phyloP scores from a whole-genome alignment of 2,113 vertebrate genomes.

The Hippocampus barbouri region DNA sequence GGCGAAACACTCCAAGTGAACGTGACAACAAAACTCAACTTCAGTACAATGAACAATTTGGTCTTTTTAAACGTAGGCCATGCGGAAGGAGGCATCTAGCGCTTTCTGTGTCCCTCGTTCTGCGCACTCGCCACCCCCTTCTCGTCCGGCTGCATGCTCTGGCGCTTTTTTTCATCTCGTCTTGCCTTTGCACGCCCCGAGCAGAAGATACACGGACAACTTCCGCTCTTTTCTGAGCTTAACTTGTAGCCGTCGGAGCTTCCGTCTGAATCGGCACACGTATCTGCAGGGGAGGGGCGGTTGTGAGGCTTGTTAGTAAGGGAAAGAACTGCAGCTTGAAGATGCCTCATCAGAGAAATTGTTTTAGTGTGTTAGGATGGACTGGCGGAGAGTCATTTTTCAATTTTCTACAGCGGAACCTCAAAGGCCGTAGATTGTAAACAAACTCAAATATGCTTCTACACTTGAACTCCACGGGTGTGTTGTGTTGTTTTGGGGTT shows the following conservation, averaged over 20 bases:
- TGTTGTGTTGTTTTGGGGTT: too few species aligned
- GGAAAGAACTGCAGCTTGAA: constrained; percentile 1
- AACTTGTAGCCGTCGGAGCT: constrained; percentile 41
- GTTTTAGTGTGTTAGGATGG: not conserved
- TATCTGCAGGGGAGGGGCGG: constrained; percentile 27
- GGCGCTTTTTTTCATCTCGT: constrained; percentile 11
- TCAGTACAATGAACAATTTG: constrained; percentile 15
- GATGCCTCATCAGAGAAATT: not conserved
- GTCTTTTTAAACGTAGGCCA: constrained; percentile 1
- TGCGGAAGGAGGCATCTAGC: not conserved
- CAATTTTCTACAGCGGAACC: not conserved
- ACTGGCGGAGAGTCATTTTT: not conserved
- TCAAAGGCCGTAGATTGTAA: not conserved
- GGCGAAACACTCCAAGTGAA: not conserved
- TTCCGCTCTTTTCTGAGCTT: constrained; percentile 12
- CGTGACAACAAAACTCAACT: constrained; percentile 6
- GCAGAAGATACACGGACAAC: constrained; percentile 38
- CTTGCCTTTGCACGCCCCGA: constrained; percentile 1
- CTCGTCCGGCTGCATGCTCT: not conserved
- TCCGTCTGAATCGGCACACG: constrained; percentile 44
- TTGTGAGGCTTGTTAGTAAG: constrained; percentile 34
- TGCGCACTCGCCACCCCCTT: not conserved
- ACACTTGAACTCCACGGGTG: too few species aligned
- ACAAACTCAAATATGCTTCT: too few species aligned
- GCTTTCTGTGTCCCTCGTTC: constrained; percentile 4